Base-by-base conservation (phyloP, 2,113 vertebrate species). In the Oreochromis niloticus region DNA sequence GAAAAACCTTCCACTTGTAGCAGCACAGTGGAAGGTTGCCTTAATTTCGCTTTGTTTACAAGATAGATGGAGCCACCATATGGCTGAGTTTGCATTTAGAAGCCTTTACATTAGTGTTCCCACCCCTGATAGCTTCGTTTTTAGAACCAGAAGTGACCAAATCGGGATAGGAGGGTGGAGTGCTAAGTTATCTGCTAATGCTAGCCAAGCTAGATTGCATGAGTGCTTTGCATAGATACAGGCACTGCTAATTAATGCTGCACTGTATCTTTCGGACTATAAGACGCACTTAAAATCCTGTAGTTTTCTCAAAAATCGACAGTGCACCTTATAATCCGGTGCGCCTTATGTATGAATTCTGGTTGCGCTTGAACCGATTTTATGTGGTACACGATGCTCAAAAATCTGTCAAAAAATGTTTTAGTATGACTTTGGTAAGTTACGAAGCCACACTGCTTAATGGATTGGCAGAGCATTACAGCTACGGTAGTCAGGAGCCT, bases 181-280 rank as follows among this genome's bases (percentile, higher is more conserved):
- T 36, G 59, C 32, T 36, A 36, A 36, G 59, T 36, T 63, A 63
- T 63, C 32, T 63, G 59, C 32, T 2, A 63, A 63, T 36, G 32
- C 32, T n/a, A 36, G 17, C 32, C 32, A 63, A 36, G 32, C 32
- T 63, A 1, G 59, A 1, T 36, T 63, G 59, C 16, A 36, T 36
- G 32, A 63, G 59, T 63, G 2, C 32, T 63, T 63, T 36, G 32
- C 32, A 63, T 63, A 63, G 59, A 63, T 36, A 63, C 0, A 63
- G 59, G 17, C 32, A n/a, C 32, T 63, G 9, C 17, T 63, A 63
- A 36, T 1, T 63, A 32, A 36, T 36, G 32, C 32, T 6, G 36
- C 9, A 32, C 30, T 5, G 30, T 32, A 61, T 61, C 32, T 34
- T 61, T 32, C 0, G 0, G 27, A 61, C 30, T 34, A 61, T 61